A percentile compares a stretch with the other conserved stretches of the same genome.
Conservation (phyloP, 2,888 invertebrate genomes). For the Atrina japonica region DNA sequence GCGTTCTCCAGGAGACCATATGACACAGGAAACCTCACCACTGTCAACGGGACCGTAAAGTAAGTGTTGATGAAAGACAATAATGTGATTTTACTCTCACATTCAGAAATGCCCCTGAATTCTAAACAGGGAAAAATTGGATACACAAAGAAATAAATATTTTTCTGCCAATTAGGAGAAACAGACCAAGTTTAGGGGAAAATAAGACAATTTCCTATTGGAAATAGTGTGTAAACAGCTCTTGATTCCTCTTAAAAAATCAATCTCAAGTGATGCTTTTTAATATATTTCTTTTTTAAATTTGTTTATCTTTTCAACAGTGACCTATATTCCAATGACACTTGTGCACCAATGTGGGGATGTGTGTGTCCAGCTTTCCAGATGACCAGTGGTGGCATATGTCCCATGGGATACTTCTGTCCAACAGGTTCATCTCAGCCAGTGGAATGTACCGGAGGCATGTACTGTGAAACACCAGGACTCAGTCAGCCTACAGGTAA, state of each 20-base stretch:
- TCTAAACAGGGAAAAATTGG: no score
- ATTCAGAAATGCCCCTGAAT: no score
- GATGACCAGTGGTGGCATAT: slow-evolving; percentile 73
- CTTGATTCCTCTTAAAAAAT: no score
- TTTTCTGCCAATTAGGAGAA: no score
- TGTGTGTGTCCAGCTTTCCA: slow-evolving; percentile 75
- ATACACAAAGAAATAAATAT: no score
- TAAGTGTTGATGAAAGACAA: slow-evolving; percentile 27
- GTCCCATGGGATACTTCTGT: slow-evolving; percentile 74
- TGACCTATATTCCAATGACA: slow-evolving; percentile 72
- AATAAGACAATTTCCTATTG: no score
- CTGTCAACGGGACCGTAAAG: slow-evolving; percentile 58
- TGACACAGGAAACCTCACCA: slow-evolving; percentile 69
- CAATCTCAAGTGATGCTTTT: no score
- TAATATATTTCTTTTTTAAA: neutral
- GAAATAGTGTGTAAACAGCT: no score
- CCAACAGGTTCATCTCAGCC: slow-evolving; percentile 71
- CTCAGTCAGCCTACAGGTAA: slow-evolving; percentile 73
- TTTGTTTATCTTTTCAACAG: slow-evolving; percentile 49
- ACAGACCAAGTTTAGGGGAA: no score
- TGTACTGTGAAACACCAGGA: slow-evolving; percentile 75
- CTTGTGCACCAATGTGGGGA: slow-evolving; percentile 77
- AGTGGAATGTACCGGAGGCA: slow-evolving; percentile 70
- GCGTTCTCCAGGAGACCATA: slow-evolving; percentile 69
- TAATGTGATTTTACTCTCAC: no score